Conservation (phyloP, 2,888 invertebrate species). For the Brachypalpus laphriformis region DNA sequence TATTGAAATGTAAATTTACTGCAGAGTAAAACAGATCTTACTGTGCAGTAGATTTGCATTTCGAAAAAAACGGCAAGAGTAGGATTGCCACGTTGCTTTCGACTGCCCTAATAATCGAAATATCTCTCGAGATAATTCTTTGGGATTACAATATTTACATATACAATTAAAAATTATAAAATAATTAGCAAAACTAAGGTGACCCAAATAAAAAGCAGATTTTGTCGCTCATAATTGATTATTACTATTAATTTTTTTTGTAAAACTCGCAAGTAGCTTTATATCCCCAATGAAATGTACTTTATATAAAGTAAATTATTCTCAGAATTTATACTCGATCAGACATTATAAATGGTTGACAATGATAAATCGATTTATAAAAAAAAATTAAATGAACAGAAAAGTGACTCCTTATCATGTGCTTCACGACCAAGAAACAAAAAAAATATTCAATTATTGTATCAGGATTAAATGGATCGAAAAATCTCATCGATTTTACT, state of each 20-base stretch:
- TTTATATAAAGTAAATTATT: neutral
- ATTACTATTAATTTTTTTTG: neutral
- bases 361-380: conserved; percentile 13
- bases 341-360: neutral
- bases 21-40: too few relatives aligned
- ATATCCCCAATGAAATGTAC: neutral
- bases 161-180: too few relatives aligned
- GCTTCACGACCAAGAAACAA: neutral
- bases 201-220: too few relatives aligned
- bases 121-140: too few relatives aligned
- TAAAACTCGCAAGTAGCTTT: neutral
- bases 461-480: neutral
- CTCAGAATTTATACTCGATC: neutral
- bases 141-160: too few relatives aligned
- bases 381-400: neutral
- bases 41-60: too few relatives aligned
- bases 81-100: too few relatives aligned
- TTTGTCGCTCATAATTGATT: conserved; percentile 8
- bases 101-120: too few relatives aligned
- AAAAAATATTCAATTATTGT: neutral
- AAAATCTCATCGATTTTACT: too few relatives aligned
- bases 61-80: too few relatives aligned
- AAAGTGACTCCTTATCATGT: neutral
- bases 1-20: too few relatives aligned
- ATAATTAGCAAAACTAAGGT: too few relatives aligned